phyloP scores from a whole-genome alignment of 2,797 vertebrate species.

The Potorous gilbertii region DNA sequence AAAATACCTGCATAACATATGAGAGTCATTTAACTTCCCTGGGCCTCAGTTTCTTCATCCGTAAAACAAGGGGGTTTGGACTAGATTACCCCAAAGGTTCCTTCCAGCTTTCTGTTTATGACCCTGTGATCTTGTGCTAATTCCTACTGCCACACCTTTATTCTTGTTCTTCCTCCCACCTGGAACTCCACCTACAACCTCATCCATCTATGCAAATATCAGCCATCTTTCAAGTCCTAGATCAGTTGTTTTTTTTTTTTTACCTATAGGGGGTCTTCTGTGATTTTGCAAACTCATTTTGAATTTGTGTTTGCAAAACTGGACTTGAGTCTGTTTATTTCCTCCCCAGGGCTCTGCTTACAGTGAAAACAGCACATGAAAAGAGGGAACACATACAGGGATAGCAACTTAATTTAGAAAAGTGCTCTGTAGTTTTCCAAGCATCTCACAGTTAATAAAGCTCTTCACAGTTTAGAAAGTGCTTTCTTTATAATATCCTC shows the following conservation, averaged over 20 bases:
- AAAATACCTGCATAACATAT: background rate
- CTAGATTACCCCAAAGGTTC: background rate
- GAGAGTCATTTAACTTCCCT: background rate
- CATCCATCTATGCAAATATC: background rate
- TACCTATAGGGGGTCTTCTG: background rate
- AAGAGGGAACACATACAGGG: background rate
- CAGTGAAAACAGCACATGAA: background rate
- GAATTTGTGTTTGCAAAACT: background rate
- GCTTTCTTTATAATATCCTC: background rate
- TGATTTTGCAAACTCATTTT: background rate
- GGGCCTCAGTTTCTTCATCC: background rate
- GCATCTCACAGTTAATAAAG: background rate
- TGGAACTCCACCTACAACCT: background rate
- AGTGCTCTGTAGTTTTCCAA: background rate
- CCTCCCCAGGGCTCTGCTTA: background rate
- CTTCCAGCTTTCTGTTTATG: accelerated
- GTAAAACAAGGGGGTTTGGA: background rate
- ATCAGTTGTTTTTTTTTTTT: background rate
- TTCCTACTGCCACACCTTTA: background rate
- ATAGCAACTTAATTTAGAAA: background rate
- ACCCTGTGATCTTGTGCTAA: accelerated
- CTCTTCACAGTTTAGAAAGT: background rate
- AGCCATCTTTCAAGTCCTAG: background rate
- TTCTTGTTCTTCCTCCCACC: background rate
- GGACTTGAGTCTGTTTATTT: background rate